A percentile compares a stretch with the other conserved stretches of the same genome.
Conservation (phyloP, 2,888 invertebrate species). For the Andrena chrysosceles region DNA sequence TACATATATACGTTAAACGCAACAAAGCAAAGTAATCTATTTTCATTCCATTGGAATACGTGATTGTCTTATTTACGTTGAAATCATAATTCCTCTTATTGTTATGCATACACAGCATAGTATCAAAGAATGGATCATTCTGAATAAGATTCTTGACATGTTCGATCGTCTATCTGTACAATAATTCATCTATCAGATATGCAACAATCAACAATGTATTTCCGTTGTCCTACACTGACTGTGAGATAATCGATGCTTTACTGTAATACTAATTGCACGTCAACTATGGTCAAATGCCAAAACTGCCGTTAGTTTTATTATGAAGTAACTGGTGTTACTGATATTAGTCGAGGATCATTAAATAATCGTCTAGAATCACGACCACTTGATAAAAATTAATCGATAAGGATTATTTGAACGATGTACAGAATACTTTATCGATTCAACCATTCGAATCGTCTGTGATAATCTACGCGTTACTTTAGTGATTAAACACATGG, state of each 20-base stretch:
- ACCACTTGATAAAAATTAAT: neutral
- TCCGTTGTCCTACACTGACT: neutral
- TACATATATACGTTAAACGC: conserved; percentile 11
- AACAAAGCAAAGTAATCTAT: conserved; percentile 11
- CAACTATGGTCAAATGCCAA: neutral
- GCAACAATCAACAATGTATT: neutral
- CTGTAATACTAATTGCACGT: neutral
- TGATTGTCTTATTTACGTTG: neutral
- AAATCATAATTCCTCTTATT: too few relatives aligned
- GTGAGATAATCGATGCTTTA: neutral
- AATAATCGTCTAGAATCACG: neutral
- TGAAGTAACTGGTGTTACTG: neutral
- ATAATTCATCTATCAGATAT: too few relatives aligned
- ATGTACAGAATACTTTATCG: neutral
- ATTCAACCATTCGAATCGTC: neutral
- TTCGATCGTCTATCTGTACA: too few relatives aligned
- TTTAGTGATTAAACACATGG: neutral
- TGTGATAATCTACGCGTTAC: neutral
- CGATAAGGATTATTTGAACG: neutral
- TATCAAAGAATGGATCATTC: too few relatives aligned
- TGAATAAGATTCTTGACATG: too few relatives aligned
- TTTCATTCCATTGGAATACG: neutral
- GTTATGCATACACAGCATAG: too few relatives aligned
- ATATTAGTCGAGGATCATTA: neutral
- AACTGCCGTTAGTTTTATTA: neutral